Evolutionary conservation across 1,140 invertebrate genomes (phyloP).

Genomic region (Callitettix versicolor): DNA sequence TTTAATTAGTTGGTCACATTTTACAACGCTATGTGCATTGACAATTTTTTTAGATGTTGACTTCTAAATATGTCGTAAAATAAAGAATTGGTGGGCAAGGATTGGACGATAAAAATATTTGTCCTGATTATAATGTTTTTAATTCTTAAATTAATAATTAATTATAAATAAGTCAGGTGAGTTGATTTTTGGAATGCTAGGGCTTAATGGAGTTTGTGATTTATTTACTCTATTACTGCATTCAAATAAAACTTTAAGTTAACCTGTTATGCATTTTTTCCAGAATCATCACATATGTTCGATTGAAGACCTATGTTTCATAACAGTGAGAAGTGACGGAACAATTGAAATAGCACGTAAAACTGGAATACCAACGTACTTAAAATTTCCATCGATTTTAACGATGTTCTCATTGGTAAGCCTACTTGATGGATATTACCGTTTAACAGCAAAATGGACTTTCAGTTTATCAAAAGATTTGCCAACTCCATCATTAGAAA

Average conservation of each 20-base stretch:
- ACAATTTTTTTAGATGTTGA: too few relatives aligned
- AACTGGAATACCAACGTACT: conserved; percentile 64
- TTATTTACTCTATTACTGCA: background rate
- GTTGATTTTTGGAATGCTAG: too few relatives aligned
- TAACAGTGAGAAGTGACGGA: conserved; percentile 50
- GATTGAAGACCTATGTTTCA: conserved; percentile 71
- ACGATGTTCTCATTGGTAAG: conserved; percentile 70
- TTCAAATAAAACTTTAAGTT: conserved; percentile 7
- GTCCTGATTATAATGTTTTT: too few relatives aligned
- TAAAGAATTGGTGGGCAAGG: too few relatives aligned
- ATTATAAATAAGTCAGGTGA: too few relatives aligned
- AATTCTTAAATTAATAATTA: too few relatives aligned
- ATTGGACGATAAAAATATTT: too few relatives aligned
- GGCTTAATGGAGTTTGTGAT: too few relatives aligned
- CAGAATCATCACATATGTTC: conserved; percentile 63
- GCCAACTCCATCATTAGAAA: conserved; percentile 60
- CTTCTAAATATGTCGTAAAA: too few relatives aligned
- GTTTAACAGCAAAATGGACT: conserved; percentile 77
- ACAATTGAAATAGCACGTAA: conserved; percentile 66
- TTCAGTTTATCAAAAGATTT: conserved; percentile 77
- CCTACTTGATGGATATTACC: conserved; percentile 76
- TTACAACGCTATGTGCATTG: too few relatives aligned
- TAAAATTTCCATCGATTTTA: conserved; percentile 50
- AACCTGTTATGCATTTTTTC: conserved; percentile 27
- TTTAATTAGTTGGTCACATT: too few relatives aligned